Evolutionary conservation across 2,113 vertebrate species (phyloP), one percentile per base, ranked within the genome.

Genomic region (Daboia siamensis): DNA sequence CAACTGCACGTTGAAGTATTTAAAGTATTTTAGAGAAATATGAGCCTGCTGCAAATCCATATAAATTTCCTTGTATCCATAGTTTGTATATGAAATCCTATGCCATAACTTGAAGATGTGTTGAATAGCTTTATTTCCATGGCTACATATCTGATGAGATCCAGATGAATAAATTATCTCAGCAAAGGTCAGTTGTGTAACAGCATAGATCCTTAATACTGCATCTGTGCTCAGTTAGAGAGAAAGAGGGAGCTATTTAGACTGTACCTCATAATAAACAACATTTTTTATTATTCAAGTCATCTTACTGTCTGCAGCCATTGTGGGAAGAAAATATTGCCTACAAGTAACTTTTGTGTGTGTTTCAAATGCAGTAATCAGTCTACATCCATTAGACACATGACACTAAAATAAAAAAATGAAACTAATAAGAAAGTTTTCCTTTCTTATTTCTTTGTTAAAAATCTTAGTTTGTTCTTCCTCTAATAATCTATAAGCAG

Each of bases 151-250:
- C 87, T 89, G 69, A 91, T 85, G 86, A 93, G 86, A 91, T 85
- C 87, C 54, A 55, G 87, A 93, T 91, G 90, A 93, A 93, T 91
- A 89, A 91, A 93, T 93, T 91, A 89, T 91, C 90, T 91, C 48
- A 89, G 86, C 48, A 89, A 93, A 93, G 87, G 93, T 91, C 90
- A 93, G 74, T 93, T 93, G 55, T 93, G 21, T 86, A 93, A 93
- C 90, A 64, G 46, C n/a, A 46, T 89, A 89, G 26, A 86, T 64
- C 59, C 33, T 89, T 91, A 89, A 89, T 86, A 64, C 13, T 69
- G 56, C 59, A 57, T 56, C 87, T 88, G 29, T 44, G 46, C 85
- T 88, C 74, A 64, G 20, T 48, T 86, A 54, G 33, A 26, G 20
- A 91, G 91, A 93, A 84, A 20, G 51, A n/a, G 23, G 46, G 15